phyloP scores from a whole-genome alignment of 1,140 invertebrate genomes.

The Heliconius hewitsoni region DNA sequence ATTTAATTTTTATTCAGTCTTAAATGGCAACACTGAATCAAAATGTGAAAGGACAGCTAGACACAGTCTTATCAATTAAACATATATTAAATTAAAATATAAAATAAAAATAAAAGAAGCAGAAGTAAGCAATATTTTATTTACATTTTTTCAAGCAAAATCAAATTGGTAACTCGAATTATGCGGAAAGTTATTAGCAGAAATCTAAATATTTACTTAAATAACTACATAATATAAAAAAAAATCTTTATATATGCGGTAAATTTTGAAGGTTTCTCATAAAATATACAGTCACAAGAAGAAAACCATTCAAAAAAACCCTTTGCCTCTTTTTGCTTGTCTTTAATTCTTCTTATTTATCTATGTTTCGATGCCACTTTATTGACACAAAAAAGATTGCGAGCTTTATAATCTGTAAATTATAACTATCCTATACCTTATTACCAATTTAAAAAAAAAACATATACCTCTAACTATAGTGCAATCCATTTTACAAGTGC shows the following conservation, averaged over 20 bases:
- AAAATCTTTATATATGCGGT: conserved; percentile 58
- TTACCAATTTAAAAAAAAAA: conserved; percentile 11
- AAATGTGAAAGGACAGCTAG: conserved; percentile 34
- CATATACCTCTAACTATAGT: conserved; percentile 16
- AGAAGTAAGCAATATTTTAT: conserved; percentile 57
- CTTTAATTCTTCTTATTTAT: conserved; percentile 50
- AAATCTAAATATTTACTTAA: conserved; percentile 53
- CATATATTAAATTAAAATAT: conserved; percentile 34
- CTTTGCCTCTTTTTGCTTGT: conserved; percentile 79
- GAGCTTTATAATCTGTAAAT: conserved; percentile 33
- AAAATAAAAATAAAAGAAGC: conserved; percentile 40
- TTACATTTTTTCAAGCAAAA: conserved; percentile 70
- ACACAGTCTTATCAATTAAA: conserved; percentile 37
- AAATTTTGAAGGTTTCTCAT: conserved; percentile 71
- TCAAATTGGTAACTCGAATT: conserved; percentile 77
- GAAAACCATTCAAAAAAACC: conserved; percentile 73
- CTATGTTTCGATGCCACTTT: conserved; percentile 50
- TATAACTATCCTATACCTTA: conserved; percentile 33
- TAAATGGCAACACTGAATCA: conserved; percentile 70
- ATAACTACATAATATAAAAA: conserved; percentile 48
- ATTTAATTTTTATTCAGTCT: conserved; percentile 68
- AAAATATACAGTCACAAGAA: conserved; percentile 71
- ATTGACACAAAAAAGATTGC: conserved; percentile 45
- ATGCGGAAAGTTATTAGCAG: conserved; percentile 60
- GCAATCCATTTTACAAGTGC: conserved; percentile 31